A percentile compares a stretch with the other conserved stretches of the same genome.
Conservation (phyloP, 2,113 vertebrate genomes). For the Notechis scutatus region DNA sequence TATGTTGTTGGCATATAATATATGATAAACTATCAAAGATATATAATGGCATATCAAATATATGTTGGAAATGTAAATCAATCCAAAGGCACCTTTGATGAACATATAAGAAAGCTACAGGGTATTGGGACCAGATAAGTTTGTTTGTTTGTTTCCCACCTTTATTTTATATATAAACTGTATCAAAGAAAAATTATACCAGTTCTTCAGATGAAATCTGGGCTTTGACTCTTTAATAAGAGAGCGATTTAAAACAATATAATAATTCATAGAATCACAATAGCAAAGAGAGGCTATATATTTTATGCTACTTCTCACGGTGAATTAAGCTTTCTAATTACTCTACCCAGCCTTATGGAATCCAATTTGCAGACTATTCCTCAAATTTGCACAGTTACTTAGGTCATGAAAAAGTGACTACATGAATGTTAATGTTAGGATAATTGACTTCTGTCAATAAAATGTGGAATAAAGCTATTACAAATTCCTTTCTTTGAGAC, state of each 20-base stretch:
- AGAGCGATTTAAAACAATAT: background rate
- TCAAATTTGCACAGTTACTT: background rate
- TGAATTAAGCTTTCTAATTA: conserved; percentile 22
- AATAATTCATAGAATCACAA: background rate
- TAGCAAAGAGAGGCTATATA: background rate
- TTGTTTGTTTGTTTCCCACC: too few relatives aligned
- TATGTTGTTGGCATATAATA: too few relatives aligned
- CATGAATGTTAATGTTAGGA: background rate
- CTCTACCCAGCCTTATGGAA: background rate
- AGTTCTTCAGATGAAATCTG: background rate
- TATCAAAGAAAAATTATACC: background rate
- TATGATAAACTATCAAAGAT: too few relatives aligned
- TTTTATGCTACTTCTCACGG: background rate
- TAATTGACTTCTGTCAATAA: background rate
- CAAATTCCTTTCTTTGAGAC: background rate
- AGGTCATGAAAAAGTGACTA: background rate
- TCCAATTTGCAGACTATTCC: background rate
- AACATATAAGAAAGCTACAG: too few relatives aligned
- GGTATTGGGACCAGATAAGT: too few relatives aligned
- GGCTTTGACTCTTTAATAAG: background rate
- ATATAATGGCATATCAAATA: too few relatives aligned
- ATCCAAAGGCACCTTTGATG: too few relatives aligned
- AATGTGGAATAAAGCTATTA: background rate
- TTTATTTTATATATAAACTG: background rate
- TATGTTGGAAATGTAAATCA: too few relatives aligned